Evolutionary conservation across 2,113 vertebrate genomes (phyloP), one percentile per base, ranked within the genome.

Genomic region (Carassius gibelio): DNA sequence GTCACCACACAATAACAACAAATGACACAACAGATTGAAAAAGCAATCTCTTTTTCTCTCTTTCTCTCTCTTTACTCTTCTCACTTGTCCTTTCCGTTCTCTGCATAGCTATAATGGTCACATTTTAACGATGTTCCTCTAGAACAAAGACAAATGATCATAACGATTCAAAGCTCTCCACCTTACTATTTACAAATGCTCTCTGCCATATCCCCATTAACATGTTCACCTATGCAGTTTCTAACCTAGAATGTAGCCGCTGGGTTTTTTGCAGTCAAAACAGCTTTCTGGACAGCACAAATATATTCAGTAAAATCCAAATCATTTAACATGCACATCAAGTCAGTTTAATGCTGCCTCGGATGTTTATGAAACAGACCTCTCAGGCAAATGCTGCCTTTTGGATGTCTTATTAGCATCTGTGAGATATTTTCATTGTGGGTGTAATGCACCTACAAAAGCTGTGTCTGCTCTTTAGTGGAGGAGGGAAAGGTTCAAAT

Each of bases 281-380:
- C 14, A 30, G 42, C 55, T 81, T 50, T 50, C 19, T 75, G 59
- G 76, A 52, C 42, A 62, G 62, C 83, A 89, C 86, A 71, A 34
- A 82, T 91, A 89, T 89, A 86, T 82, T 84, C 82, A 42, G 72
- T 6, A n/a, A 72, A 85, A 19, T 85, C 89, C 83, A 90, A 90
- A 92, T 91, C 86, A 77, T 84, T 80, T 89, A 92, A 92, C 89
- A 90, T 82, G 92, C 72, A 83, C 90, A 89, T 91, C 90, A 86
- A 89, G 91, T 91, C 89, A 84, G 90, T 90, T 92, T 89, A 88
- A 88, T 71, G 86, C 85, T 71, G 86, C 85, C 85, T 75, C 88
- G 69, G 61, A 64, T 71, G 85, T 88, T 87, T 87, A 88, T 82
- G 75, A 89, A 88, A 89, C 86, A 82, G 61, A 84, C 88, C 89